Evolutionary conservation across 1,140 invertebrate species (phyloP), one percentile per base, ranked within the genome.

Genomic region (Ostrea edulis): DNA sequence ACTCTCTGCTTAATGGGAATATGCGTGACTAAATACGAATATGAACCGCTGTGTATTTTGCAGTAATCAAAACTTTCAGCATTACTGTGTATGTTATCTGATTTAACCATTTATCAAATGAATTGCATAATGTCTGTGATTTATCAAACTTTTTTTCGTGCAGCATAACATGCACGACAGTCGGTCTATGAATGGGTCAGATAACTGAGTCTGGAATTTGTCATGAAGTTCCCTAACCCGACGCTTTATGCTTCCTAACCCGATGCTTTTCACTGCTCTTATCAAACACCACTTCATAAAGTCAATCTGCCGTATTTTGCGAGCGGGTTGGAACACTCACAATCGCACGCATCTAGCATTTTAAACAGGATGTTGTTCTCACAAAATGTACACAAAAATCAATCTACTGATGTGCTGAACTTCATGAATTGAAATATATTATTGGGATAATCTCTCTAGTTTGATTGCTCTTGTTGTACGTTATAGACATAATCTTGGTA

Each of bases 81-180:
- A 5, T 44, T 44, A n/a, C n/a, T n/a, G 54, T 9, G 17, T 55
- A 58, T 11, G 20, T 58, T 71, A 71, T 71, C 65, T 25, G 65
- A 71, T 71, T 71, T 71, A 22, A 29, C 58, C 25, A 71, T 71
- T 71, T 71, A 71, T 71, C 65, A 71, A 71, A 71, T 71, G 65
- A 71, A 71, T 71, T 71, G 65, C 65, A 71, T 71, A 71, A 71
- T 71, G 65, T 71, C 65, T 71, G 65, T 14, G 12, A 17, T 20
- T 71, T 71, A 71, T 71, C 65, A 22, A 12, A 25, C 22, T 25
- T 71, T 25, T 71, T 71, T 71, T 0, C 25, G 8, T 12, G 20
- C 65, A 22, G 20, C n/a, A 22, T n/a, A 68, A 68, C 65, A 8
- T 25, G 65, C 65, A 25, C n/a, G n/a, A 22, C 8, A 25, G 9